Percentiles rank a stretch among this genome's conserved stretches.
phyloP scores from a whole-genome alignment of 2,113 vertebrate species.

The Recurvirostra avosetta region DNA sequence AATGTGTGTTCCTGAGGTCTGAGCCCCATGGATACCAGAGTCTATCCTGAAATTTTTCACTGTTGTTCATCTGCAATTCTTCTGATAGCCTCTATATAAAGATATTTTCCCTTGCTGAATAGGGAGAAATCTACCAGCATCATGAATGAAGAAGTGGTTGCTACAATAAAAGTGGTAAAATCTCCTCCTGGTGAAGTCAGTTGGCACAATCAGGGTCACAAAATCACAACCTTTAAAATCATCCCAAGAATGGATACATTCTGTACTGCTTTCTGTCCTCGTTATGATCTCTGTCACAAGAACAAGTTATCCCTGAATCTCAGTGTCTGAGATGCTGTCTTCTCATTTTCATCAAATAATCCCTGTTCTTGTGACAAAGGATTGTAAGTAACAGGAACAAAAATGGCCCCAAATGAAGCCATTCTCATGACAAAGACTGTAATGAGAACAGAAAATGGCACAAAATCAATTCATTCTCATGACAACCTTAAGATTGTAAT shows the following conservation, averaged over 20 bases:
- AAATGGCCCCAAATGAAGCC: slow-evolving; percentile 72
- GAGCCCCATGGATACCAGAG: background rate
- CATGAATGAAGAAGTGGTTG: background rate
- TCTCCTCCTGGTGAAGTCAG: background rate
- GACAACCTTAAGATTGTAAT: slow-evolving; percentile 79
- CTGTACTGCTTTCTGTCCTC: slow-evolving; percentile 35
- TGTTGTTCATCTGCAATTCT: background rate
- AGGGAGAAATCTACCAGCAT: background rate
- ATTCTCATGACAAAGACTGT: slow-evolving; percentile 74
- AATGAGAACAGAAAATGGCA: slow-evolving; percentile 75
- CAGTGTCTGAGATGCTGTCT: slow-evolving; percentile 29
- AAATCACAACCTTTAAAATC: slow-evolving; percentile 34
- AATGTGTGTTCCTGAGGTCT: background rate
- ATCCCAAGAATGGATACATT: slow-evolving; percentile 11
- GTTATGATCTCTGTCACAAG: slow-evolving; percentile 45
- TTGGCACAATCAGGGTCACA: slow-evolving; percentile 12
- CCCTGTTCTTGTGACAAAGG: slow-evolving; percentile 60
- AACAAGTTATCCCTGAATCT: slow-evolving; percentile 49
- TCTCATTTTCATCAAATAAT: slow-evolving; percentile 64
- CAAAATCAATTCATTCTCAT: slow-evolving; percentile 76
- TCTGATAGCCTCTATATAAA: background rate
- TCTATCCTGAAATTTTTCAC: background rate
- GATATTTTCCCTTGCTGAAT: background rate
- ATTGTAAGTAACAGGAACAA: slow-evolving; percentile 58
- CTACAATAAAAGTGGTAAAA: background rate